These are phyloP conservation scores for Cephus spinipes DNA, from an alignment of 2,888 invertebrate genomes.

Conservation along the genomic window DNA sequence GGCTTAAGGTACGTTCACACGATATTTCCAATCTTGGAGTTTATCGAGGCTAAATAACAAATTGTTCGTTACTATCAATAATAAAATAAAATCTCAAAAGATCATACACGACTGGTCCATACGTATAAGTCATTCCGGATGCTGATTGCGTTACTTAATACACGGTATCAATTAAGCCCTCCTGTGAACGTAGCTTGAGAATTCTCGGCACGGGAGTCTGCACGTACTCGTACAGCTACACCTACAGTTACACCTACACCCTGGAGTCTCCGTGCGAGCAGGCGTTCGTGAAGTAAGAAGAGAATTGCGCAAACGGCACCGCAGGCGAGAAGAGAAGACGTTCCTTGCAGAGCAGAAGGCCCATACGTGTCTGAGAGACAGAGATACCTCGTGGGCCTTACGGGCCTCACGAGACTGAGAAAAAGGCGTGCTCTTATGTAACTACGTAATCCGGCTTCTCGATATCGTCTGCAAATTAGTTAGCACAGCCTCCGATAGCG, in stretches of 20 bases:
- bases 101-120: background rate
- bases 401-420: background rate
- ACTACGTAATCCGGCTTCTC: conserved; percentile 12
- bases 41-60: background rate
- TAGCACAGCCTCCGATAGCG: conserved; percentile 33
- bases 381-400: background rate
- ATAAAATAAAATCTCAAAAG: background rate
- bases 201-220: conserved; percentile 6
- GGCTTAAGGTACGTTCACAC: background rate
- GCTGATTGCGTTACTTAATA: background rate
- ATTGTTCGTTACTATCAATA: background rate
- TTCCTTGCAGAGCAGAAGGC: conserved; percentile 14
- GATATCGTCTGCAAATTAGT: conserved; percentile 6
- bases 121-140: background rate
- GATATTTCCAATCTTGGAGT: background rate
- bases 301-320: conserved; percentile 46
- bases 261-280: conserved; percentile 25
- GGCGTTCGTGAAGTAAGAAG: conserved; percentile 43
- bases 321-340: conserved; percentile 31
- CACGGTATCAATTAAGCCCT: background rate
- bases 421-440: conserved; percentile 11
- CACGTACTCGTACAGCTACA: conserved; percentile 10
- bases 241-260: conserved; percentile 3
- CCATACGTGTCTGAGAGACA: background rate
- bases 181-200: background rate